Evolutionary conservation across 2,888 invertebrate species (phyloP).

Genomic region (Ashinkailepas kermadecensis): DNA sequence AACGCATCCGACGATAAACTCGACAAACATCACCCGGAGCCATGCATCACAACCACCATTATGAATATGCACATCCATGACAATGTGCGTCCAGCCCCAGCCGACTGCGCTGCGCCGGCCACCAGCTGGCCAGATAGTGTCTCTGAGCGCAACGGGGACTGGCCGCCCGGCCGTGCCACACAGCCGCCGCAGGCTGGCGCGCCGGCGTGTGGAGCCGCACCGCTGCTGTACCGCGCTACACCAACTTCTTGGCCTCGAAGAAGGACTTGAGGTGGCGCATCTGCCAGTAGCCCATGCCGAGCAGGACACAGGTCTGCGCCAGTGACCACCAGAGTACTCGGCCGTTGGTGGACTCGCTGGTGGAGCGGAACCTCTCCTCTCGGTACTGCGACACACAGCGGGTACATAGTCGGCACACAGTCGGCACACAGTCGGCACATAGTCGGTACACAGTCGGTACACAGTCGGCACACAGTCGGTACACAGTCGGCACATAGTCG

Average conservation of each 20-base stretch:
- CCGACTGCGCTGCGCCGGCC: not conserved
- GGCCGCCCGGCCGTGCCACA: not conserved
- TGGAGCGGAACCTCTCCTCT: slow-evolving; percentile 93
- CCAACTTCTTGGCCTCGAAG: slow-evolving; percentile 98
- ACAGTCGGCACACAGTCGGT: no score
- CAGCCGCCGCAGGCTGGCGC: not conserved
- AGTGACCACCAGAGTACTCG: slow-evolving; percentile 77
- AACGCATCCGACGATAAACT: no score
- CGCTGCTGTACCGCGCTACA: slow-evolving; percentile 47
- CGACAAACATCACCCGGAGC: no score
- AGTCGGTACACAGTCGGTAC: no score
- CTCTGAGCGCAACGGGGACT: no score
- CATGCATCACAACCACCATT: not conserved
- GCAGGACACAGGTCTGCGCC: slow-evolving; percentile 78
- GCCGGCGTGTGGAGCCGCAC: not conserved
- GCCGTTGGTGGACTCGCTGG: slow-evolving; percentile 80
- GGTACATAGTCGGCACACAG: no score
- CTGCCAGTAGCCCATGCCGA: slow-evolving; percentile 96
- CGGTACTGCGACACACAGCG: slow-evolving; percentile 61
- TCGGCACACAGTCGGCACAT: no score
- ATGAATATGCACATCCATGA: not conserved
- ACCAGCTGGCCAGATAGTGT: no score
- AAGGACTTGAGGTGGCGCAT: slow-evolving; percentile 98
- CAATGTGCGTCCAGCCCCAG: not conserved
- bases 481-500: no score